These are phyloP conservation scores for Myripristis jacobus DNA, from an alignment of 2,797 vertebrate species.

Conservation along the genomic window DNA sequence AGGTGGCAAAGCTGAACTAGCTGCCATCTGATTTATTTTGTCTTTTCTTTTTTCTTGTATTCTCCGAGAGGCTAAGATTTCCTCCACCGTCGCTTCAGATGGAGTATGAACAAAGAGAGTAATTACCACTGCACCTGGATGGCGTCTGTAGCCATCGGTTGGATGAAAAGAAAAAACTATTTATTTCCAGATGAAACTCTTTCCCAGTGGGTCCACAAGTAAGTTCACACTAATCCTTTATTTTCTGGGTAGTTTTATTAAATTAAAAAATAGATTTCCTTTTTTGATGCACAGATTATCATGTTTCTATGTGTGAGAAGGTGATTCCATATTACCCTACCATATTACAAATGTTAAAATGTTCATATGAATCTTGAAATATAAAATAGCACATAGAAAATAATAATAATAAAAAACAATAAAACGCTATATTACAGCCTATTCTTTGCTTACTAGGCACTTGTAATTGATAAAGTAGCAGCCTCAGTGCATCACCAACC, in stretches of 20 bases:
- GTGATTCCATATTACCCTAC: too few relatives aligned
- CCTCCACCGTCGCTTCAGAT: neutral
- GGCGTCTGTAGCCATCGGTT: neutral
- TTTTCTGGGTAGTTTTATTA: neutral
- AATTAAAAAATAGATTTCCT: too few relatives aligned
- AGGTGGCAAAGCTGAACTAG: neutral
- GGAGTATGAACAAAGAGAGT: neutral
- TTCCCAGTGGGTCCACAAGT: slow-evolving; percentile 22
- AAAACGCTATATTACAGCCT: too few relatives aligned
- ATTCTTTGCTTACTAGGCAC: too few relatives aligned
- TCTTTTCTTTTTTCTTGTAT: neutral
- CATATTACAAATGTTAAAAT: too few relatives aligned
- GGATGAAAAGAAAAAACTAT: neutral
- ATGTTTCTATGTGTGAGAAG: too few relatives aligned
- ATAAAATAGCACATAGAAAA: too few relatives aligned
- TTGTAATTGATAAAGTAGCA: too few relatives aligned
- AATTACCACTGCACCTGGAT: neutral
- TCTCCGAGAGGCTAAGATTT: neutral
- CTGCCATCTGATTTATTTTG: neutral
- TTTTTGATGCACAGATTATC: too few relatives aligned
- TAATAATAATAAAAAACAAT: too few relatives aligned
- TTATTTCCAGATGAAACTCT: neutral
- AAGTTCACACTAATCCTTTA: neutral
- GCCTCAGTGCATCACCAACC: too few relatives aligned
- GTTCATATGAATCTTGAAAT: too few relatives aligned